Conservation (phyloP, 2,797 vertebrate species). For the Propithecus deckenii region DNA sequence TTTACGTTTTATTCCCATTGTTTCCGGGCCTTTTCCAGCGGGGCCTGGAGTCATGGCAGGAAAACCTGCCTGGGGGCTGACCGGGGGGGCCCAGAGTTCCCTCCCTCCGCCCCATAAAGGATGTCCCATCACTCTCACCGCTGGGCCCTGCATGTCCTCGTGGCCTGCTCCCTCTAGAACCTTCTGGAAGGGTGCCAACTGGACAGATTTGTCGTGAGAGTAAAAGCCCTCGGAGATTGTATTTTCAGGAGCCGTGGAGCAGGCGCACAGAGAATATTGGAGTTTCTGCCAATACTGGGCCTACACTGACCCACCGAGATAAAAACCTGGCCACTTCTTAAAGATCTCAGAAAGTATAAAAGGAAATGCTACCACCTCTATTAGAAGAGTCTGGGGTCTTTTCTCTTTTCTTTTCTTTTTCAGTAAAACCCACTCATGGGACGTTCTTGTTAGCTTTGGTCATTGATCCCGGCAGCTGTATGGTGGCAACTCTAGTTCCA, state of each 20-base stretch:
- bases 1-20: conserved; percentile 63
- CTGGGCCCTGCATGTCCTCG: accelerated
- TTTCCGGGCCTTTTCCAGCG: neutral
- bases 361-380: neutral
- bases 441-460: neutral
- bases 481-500: accelerated
- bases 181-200: neutral
- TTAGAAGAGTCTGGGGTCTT: accelerated
- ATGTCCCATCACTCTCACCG: neutral
- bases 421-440: accelerated
- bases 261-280: neutral
- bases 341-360: neutral
- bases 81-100: neutral
- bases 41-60: neutral
- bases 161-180: neutral
- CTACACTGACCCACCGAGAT: neutral
- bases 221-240: neutral
- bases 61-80: neutral
- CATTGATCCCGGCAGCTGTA: accelerated
- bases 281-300: neutral
- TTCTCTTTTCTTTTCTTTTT: neutral
- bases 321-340: neutral
- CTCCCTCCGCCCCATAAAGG: neutral
- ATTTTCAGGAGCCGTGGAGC: neutral
- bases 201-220: neutral